Conservation (phyloP, 2,888 invertebrate genomes). For the Oscheius sp. region DNA sequence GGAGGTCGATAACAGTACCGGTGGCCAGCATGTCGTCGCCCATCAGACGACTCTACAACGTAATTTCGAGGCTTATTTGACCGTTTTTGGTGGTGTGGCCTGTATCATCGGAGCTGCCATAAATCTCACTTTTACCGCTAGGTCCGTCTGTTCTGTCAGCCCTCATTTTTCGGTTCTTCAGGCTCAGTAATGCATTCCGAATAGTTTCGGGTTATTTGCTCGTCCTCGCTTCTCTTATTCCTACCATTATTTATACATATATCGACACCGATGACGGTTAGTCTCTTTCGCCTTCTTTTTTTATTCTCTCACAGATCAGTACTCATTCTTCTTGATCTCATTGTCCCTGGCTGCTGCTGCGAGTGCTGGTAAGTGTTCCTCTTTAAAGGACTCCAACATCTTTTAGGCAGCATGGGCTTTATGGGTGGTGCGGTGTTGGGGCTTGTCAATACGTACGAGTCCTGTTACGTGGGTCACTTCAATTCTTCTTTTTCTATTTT, state of each 20-base stretch:
- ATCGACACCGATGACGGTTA: constrained; percentile 53
- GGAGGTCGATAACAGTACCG: constrained; percentile 37
- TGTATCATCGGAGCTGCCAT: constrained; percentile 54
- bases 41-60: constrained; percentile 40
- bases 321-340: constrained; percentile 52
- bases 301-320: constrained; percentile 43
- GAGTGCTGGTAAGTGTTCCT: no score
- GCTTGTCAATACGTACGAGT: constrained; percentile 49
- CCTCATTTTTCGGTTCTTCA: constrained; percentile 34
- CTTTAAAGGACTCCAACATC: no score
- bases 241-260: constrained; percentile 52
- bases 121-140: constrained; percentile 52
- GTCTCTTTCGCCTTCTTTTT: neutral
- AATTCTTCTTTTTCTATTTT: neutral
- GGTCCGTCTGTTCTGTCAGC: constrained; percentile 24
- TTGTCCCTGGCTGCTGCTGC: constrained; percentile 49
- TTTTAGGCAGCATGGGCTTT: constrained; percentile 57
- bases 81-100: constrained; percentile 51
- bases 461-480: constrained; percentile 47
- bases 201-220: constrained; percentile 58
- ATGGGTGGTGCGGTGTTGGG: constrained; percentile 59
- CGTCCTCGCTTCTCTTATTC: constrained; percentile 54
- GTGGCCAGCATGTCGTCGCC: constrained; percentile 32
- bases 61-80: constrained; percentile 54
- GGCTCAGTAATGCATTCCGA: constrained; percentile 50